A percentile compares a stretch with the other conserved stretches of the same genome.
These are phyloP conservation scores for Uria lomvia DNA, from an alignment of 2,113 vertebrate species.

Conservation along the genomic window DNA sequence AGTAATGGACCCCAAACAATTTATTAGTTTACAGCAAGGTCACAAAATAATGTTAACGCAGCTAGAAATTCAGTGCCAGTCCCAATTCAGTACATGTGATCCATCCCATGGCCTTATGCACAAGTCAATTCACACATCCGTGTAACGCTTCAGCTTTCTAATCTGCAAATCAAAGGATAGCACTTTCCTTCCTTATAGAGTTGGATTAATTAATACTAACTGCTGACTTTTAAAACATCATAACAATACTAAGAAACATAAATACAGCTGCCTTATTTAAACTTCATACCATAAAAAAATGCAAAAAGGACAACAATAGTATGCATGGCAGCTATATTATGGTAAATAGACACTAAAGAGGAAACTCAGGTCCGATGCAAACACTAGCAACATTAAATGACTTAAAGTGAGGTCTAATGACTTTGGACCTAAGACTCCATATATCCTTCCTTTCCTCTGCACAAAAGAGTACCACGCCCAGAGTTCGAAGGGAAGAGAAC, in stretches of 20 bases:
- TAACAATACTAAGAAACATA: neutral
- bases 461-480: neutral
- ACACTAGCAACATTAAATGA: neutral
- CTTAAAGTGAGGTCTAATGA: neutral
- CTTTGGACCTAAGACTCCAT: neutral
- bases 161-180: neutral
- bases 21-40: neutral
- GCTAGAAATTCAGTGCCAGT: neutral
- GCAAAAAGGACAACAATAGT: neutral
- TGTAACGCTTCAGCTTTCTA: neutral
- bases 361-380: neutral
- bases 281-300: neutral
- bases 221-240: neutral
- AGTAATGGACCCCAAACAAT: neutral
- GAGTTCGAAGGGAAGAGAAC: neutral
- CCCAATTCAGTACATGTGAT: neutral
- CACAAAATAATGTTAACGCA: neutral
- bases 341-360: neutral
- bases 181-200: neutral
- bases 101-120: neutral
- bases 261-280: neutral
- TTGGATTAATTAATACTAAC: neutral
- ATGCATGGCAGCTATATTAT: accelerated
- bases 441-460: neutral
- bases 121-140: neutral